Percentiles rank a stretch among this genome's conserved stretches.
phyloP scores from a whole-genome alignment of 1,140 invertebrate genomes.

The Tenebrio molitor region DNA sequence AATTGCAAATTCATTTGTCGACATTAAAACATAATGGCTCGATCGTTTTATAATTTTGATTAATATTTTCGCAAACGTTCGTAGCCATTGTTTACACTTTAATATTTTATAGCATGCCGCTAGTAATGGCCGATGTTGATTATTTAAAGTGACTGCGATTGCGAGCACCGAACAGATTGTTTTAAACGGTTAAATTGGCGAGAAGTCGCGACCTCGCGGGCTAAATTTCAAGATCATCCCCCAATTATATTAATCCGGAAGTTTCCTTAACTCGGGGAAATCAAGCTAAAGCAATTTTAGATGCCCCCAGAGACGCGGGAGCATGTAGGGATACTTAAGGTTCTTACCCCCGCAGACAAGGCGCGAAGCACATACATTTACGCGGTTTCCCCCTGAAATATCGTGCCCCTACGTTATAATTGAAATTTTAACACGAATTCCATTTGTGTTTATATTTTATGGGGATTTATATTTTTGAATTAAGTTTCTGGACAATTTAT shows the following conservation, averaged over 20 bases:
- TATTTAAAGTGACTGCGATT: no score
- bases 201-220: neutral
- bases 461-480: conserved; percentile 21
- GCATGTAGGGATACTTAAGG: neutral
- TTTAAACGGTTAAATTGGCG: no score
- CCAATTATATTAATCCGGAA: conserved; percentile 41
- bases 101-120: no score
- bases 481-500: conserved; percentile 39
- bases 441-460: neutral
- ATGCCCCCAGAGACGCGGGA: neutral
- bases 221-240: conserved; percentile 30
- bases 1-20: neutral
- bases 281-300: conserved; percentile 5
- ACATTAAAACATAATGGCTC: neutral
- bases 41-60: neutral
- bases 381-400: no score
- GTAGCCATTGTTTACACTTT: no score
- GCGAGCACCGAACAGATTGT: no score
- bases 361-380: neutral
- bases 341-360: neutral
- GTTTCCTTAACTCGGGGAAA: neutral
- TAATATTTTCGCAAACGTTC: neutral
- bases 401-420: neutral
- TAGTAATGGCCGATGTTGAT: no score
- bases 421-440: neutral